Percentiles rank a stretch among this genome's conserved stretches.
phyloP scores from a whole-genome alignment of 1,140 invertebrate genomes.

The Drosophila sturtevanti region DNA sequence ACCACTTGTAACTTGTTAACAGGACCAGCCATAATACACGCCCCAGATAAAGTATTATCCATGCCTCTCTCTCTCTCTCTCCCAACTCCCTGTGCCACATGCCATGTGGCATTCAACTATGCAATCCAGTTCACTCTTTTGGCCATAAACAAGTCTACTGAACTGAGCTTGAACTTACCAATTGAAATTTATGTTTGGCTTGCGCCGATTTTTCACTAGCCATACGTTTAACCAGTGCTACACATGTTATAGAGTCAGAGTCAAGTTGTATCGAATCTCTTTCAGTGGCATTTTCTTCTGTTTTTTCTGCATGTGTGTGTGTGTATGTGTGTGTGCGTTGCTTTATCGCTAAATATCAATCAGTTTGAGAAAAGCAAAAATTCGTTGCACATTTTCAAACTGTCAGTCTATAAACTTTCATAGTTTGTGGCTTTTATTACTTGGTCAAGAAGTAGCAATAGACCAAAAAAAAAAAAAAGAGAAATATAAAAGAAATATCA shows the following conservation, averaged over 20 bases:
- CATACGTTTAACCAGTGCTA: constrained; percentile 64
- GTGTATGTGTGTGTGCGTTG: constrained; percentile 7
- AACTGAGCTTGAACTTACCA: constrained; percentile 64
- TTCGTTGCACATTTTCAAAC: constrained; percentile 41
- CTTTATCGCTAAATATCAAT: constrained; percentile 78
- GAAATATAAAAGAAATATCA: not conserved
- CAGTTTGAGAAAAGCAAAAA: constrained; percentile 49
- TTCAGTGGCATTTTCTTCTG: not conserved
- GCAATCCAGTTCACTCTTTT: constrained; percentile 30
- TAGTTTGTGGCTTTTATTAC: constrained; percentile 71
- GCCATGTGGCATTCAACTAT: constrained; percentile 9
- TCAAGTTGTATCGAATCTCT: constrained; percentile 3
- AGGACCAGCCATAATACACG: constrained; percentile 54
- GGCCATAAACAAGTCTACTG: constrained; percentile 67
- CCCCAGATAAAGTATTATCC: constrained; percentile 27
- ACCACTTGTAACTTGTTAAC: constrained; percentile 64
- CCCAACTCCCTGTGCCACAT: not conserved
- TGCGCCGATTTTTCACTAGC: constrained; percentile 62
- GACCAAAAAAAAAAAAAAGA: not conserved
- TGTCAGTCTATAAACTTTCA: constrained; percentile 71
- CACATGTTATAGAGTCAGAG: constrained; percentile 45
- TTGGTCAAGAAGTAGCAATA: not conserved
- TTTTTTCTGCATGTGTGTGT: not conserved
- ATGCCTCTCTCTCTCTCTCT: not conserved
- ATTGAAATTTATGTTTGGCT: constrained; percentile 74